Evolutionary conservation across 53 echinoderm and acorn worm species (phyloP), one percentile per base, ranked within the genome.

Genomic region (Luidia sarsii): DNA sequence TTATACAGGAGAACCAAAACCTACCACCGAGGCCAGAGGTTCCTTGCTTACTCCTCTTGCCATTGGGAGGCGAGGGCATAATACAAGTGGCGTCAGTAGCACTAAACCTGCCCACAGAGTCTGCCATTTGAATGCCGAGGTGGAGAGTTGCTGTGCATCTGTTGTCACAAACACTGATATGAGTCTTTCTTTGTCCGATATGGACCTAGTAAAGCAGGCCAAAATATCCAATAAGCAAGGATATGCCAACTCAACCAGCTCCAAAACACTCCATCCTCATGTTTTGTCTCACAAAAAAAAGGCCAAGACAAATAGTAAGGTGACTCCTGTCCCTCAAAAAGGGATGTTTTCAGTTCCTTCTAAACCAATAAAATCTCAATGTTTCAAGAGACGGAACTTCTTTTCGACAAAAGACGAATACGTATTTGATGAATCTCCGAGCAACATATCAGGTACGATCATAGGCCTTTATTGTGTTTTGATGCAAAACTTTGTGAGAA

Each of bases 131-230:
- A 80, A 86, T 13, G 61, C 50, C 10, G 87, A 86, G 33, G 16
- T 15, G 1, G 87, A 86, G 51, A 86, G 87, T 63, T 41, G n/a
- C n/a, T n/a, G 50, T 20, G 20, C 59, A 28, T 69, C 80, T 7
- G 69, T 59, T 22, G 23, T 69, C 29, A 56, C 79, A 55, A 22
- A 85, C 62, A 70, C 68, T 35, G 63, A 61, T 11, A 32, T 62
- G 30, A 87, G 64, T 34, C 16, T 63, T 27, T 34, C 57, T 31
- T 21, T 46, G 32, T 75, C 75, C 14, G 57, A 83, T 22, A 45
- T 59, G 62, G 21, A 30, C 24, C 69, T 57, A 13, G 14, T 83
- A 34, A 64, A 80, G 34, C 61, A 48, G 36, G 50, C 36, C 36
- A 14, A 75, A 38, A 15, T 39, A 9, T 7, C 38, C 28, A 65